Conservation (phyloP, 1,140 invertebrate genomes). For the Drosophila yakuba region DNA sequence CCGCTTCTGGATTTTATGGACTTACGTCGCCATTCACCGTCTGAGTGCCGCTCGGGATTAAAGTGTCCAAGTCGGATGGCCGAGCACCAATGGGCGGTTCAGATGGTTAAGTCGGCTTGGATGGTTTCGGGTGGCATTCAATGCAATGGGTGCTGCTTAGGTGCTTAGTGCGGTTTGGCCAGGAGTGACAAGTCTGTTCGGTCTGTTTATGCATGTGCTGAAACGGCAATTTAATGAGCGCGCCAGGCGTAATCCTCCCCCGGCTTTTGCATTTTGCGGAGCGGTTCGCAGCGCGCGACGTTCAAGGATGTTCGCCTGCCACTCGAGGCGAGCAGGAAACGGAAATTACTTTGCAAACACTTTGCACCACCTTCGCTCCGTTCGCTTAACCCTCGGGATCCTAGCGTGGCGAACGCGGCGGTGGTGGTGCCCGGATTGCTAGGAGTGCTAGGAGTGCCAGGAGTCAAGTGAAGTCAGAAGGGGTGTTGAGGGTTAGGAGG, state of each 20-base stretch:
- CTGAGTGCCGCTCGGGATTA: conserved; percentile 48
- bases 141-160: not conserved
- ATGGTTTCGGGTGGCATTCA: not conserved
- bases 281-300: conserved; percentile 2
- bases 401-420: conserved; percentile 42
- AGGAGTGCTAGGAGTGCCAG: not conserved
- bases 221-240: conserved; percentile 69
- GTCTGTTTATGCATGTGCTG: conserved; percentile 58
- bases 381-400: conserved; percentile 23
- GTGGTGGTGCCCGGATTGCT: not conserved
- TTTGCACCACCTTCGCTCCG: conserved; percentile 58
- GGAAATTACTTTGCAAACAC: conserved; percentile 83
- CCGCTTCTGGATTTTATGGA: conserved; percentile 49
- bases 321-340: conserved; percentile 77
- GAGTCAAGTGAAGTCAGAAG: conserved; percentile 64
- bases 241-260: conserved; percentile 23
- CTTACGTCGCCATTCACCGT: conserved; percentile 43
- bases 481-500: too few species aligned
- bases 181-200: conserved; percentile 50
- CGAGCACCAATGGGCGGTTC: not conserved
- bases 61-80: conserved; percentile 45
- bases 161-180: conserved; percentile 45
- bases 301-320: conserved; percentile 42
- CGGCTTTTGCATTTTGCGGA: not conserved
- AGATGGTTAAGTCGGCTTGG: not conserved